A percentile compares a stretch with the other conserved stretches of the same genome.
Conservation (phyloP, 2,888 invertebrate species). For the Lochmaea capreae region DNA sequence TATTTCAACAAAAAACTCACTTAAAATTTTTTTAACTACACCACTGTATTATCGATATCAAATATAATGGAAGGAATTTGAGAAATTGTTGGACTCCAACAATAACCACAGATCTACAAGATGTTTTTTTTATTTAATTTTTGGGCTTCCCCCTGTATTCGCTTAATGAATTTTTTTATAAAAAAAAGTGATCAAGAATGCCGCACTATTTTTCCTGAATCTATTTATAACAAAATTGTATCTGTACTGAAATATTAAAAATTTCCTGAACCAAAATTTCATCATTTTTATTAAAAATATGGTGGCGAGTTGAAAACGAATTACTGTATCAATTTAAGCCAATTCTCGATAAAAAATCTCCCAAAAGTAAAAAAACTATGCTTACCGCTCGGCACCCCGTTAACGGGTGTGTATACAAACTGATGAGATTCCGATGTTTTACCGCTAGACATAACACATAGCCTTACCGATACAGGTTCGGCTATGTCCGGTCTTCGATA, state of each 20-base stretch:
- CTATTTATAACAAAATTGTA: too few species aligned
- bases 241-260: background rate
- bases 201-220: background rate
- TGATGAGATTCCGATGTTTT: slow-evolving; percentile 87
- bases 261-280: background rate
- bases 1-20: background rate
- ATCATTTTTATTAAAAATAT: background rate
- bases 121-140: too few species aligned
- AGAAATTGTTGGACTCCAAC: too few species aligned
- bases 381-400: slow-evolving; percentile 65
- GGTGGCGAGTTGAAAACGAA: background rate
- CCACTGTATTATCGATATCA: too few species aligned
- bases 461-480: slow-evolving; percentile 79
- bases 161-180: too few species aligned
- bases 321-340: slow-evolving; percentile 52
- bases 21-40: too few species aligned
- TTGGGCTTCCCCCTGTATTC: too few species aligned
- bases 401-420: slow-evolving; percentile 82
- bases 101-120: too few species aligned
- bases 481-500: slow-evolving; percentile 76
- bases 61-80: too few species aligned
- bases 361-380: slow-evolving; percentile 53
- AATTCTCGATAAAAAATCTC: slow-evolving; percentile 50
- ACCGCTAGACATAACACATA: slow-evolving; percentile 86
- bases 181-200: background rate